Conservation (phyloP, 2,113 vertebrate genomes). For the Peromyscus maniculatus region DNA sequence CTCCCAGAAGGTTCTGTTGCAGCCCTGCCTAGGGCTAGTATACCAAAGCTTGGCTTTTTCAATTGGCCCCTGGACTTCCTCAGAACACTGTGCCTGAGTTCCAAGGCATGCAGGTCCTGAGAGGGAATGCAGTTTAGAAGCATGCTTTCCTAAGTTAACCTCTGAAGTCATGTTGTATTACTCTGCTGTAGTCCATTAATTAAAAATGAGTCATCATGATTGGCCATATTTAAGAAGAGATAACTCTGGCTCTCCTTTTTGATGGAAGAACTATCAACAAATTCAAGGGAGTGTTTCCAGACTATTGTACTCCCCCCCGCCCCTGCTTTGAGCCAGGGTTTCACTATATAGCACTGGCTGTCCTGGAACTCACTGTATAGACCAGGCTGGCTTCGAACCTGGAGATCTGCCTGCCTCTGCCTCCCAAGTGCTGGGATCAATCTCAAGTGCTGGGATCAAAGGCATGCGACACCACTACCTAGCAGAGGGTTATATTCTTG, state of each 20-base stretch:
- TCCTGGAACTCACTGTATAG: not conserved
- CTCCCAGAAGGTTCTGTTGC: not conserved
- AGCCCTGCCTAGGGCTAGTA: not conserved
- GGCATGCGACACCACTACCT: rapidly evolving
- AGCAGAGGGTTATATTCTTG: not conserved
- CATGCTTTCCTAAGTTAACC: not conserved
- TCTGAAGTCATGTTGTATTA: not conserved
- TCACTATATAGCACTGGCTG: not conserved
- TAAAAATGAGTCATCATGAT: not conserved
- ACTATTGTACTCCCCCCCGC: too few species aligned
- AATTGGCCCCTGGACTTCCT: not conserved
- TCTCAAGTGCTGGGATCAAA: not conserved
- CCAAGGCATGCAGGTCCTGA: not conserved
- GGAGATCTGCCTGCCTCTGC: not conserved
- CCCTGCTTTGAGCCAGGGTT: not conserved
- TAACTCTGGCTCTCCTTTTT: not conserved
- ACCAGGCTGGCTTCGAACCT: not conserved
- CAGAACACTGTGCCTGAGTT: not conserved
- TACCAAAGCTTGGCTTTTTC: not conserved
- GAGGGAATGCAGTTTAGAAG: not conserved
- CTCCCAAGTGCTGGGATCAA: not conserved
- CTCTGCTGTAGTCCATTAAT: not conserved
- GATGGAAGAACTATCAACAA: not conserved
- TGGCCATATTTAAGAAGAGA: not conserved
- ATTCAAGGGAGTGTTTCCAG: not conserved